phyloP scores from a whole-genome alignment of 2,113 vertebrate species.

The Diglossa brunneiventris region DNA sequence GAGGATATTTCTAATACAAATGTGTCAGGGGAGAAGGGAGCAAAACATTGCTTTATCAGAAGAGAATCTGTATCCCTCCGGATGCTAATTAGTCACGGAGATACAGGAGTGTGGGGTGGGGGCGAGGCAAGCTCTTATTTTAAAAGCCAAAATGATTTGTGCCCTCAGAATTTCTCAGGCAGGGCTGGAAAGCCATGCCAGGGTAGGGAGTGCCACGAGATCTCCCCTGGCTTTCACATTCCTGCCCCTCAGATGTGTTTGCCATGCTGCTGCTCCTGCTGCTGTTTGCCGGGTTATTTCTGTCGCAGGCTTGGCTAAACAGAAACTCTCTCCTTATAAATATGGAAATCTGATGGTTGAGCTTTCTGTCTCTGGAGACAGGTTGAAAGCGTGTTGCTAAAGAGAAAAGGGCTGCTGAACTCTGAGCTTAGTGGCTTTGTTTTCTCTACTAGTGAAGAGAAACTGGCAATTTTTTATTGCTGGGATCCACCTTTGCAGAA shows the following conservation, averaged over 20 bases:
- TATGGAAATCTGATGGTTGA: conserved; percentile 38
- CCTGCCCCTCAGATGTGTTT: neutral
- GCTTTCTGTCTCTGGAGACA: neutral
- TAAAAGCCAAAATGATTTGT: neutral
- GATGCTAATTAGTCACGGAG: conserved; percentile 6
- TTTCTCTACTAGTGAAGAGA: neutral
- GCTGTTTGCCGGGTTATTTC: neutral
- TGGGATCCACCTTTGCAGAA: neutral
- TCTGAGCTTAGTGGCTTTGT: neutral
- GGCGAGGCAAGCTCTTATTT: neutral
- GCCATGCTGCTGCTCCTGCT: neutral
- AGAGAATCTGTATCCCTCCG: neutral
- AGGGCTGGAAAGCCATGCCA: neutral
- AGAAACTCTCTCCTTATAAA: conserved; percentile 48
- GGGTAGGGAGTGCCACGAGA: neutral
- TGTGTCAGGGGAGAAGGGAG: conserved; percentile 1
- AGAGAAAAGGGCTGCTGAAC: neutral
- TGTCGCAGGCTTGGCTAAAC: conserved; percentile 13
- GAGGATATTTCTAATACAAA: conserved; percentile 40
- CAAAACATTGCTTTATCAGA: neutral
- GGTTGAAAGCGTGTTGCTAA: neutral
- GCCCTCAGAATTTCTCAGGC: neutral
- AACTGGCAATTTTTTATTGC: neutral
- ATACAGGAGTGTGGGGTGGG: neutral
- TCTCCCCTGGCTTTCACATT: neutral